Conservation (phyloP, 1,140 invertebrate species). For the Heliconius hermathena region DNA sequence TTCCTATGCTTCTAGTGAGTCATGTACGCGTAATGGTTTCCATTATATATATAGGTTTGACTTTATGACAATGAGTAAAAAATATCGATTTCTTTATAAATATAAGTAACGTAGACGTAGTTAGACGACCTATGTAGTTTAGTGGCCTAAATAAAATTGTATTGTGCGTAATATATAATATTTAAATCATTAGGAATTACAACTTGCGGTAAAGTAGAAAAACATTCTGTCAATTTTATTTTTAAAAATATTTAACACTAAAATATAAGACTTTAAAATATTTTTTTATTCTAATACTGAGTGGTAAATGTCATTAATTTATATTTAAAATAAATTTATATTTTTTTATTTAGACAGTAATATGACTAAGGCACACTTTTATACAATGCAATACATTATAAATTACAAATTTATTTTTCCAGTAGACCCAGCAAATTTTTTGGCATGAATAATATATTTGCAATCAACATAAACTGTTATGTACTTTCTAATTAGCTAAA, state of each 20-base stretch:
- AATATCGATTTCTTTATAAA: conserved; percentile 10
- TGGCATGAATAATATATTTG: not conserved
- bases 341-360: not conserved
- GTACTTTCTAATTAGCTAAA: not conserved
- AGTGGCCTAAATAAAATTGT: not conserved
- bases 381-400: not conserved
- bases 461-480: not conserved
- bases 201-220: not conserved
- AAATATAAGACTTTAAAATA: not conserved
- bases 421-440: too few species aligned
- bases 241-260: too few species aligned
- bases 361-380: conserved; percentile 10
- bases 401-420: not conserved
- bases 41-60: not conserved
- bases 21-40: not conserved
- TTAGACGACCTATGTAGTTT: not conserved
- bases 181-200: not conserved
- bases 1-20: conserved; percentile 4
- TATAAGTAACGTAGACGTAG: not conserved
- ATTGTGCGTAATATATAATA: not conserved
- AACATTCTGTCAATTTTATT: not conserved
- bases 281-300: not conserved
- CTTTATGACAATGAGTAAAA: conserved; percentile 1
- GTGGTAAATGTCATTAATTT: not conserved
- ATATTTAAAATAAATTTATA: not conserved